A percentile compares a stretch with the other conserved stretches of the same genome.
Conservation (phyloP, 1,140 invertebrate genomes). For the Chrysoperla carnea region DNA sequence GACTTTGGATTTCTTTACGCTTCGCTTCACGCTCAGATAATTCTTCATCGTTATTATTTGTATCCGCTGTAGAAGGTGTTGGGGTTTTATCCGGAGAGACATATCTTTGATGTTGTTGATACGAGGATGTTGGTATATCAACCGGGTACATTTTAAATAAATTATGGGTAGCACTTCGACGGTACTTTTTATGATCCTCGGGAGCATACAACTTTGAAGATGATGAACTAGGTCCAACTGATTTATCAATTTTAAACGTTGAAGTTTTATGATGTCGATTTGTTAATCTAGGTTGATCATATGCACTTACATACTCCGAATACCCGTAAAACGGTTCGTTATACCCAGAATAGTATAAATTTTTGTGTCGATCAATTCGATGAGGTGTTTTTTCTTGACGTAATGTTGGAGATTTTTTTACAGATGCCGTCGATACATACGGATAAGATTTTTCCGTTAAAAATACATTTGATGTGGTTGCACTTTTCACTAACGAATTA, state of each 20-base stretch:
- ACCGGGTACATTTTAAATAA: slow-evolving; percentile 15
- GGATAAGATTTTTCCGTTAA: slow-evolving; percentile 51
- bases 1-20: slow-evolving; percentile 60
- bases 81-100: slow-evolving; percentile 20
- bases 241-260: slow-evolving; percentile 21
- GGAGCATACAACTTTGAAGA: slow-evolving; percentile 29
- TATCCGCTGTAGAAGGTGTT: slow-evolving; percentile 27
- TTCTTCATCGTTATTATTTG: slow-evolving; percentile 9
- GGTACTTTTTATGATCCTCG: slow-evolving; percentile 17
- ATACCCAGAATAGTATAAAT: slow-evolving; percentile 7
- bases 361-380: slow-evolving; percentile 22
- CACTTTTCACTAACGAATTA: slow-evolving; percentile 31
- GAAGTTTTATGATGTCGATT: slow-evolving; percentile 19
- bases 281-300: slow-evolving; percentile 12
- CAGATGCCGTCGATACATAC: slow-evolving; percentile 21
- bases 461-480: slow-evolving; percentile 35
- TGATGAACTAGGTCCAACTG: slow-evolving; percentile 30
- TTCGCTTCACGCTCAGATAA: slow-evolving; percentile 51
- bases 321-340: slow-evolving; percentile 16
- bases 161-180: slow-evolving; percentile 14
- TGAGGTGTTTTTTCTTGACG: slow-evolving; percentile 38
- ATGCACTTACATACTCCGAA: slow-evolving; percentile 14
- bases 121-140: slow-evolving; percentile 22
- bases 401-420: slow-evolving; percentile 11
- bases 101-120: slow-evolving; percentile 15